Evolutionary conservation across 2,888 invertebrate genomes (phyloP).

Genomic region (Neuroscelio doddi): DNA sequence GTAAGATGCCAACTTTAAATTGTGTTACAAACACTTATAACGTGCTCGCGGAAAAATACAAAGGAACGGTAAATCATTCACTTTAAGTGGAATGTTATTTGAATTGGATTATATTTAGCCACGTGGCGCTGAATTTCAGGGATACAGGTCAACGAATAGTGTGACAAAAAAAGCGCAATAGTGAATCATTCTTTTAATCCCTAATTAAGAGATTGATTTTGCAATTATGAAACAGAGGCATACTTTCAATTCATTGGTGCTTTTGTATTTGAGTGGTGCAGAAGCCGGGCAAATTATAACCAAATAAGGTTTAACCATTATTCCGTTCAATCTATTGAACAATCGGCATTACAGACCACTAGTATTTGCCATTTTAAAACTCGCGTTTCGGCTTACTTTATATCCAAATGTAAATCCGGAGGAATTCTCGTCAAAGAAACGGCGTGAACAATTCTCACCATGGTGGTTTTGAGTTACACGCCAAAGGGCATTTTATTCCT

Average conservation of each 20-base stretch:
- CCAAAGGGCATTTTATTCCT: conserved; percentile 11
- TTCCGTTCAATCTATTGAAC: conserved; percentile 61
- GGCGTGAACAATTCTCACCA: conserved; percentile 18
- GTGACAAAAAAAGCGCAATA: conserved; percentile 12
- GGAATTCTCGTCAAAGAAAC: conserved; percentile 25
- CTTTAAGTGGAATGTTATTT: conserved; percentile 44
- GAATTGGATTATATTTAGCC: conserved; percentile 37
- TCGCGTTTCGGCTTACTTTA: conserved; percentile 40
- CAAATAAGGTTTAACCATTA: conserved; percentile 57
- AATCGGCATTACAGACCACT: conserved; percentile 50
- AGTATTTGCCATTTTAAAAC: conserved; percentile 53
- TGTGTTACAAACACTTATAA: not conserved
- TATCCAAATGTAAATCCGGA: conserved; percentile 38
- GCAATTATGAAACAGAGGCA: conserved; percentile 13
- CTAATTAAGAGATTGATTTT: conserved; percentile 18
- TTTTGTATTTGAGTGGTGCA: conserved; percentile 11
- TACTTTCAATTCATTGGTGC: conserved; percentile 15
- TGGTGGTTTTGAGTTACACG: conserved; percentile 23
- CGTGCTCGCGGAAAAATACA: conserved; percentile 14
- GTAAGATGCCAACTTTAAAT: conserved; percentile 32
- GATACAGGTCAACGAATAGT: conserved; percentile 26
- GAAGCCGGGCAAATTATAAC: conserved; percentile 59
- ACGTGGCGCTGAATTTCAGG: conserved; percentile 20
- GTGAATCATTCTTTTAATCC: conserved; percentile 13
- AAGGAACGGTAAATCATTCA: conserved; percentile 48